Percentiles rank a stretch among this genome's conserved stretches.
Conservation (phyloP, 37 sponge, comb jelly and placozoan species). For the Cliona cf. orientalis region DNA sequence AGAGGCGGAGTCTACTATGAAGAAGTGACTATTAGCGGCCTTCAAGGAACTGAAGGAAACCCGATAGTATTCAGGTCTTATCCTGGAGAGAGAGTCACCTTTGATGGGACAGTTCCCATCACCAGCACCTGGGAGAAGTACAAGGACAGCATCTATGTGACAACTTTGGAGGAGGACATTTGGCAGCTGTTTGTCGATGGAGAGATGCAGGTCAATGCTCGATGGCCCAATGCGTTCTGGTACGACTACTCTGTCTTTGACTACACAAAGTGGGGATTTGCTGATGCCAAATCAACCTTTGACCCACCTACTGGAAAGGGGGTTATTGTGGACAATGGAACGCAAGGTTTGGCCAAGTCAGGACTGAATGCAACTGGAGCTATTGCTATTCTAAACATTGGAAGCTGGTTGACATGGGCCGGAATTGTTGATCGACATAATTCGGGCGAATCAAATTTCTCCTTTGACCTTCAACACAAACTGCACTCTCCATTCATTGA, state of each 20-base stretch:
- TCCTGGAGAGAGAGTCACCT: constrained; percentile 19
- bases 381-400: no score
- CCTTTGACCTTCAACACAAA: no score
- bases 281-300: constrained; percentile 25
- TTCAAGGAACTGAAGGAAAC: constrained; percentile 3
- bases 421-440: no score
- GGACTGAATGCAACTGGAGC: constrained; percentile 2
- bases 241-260: constrained; percentile 29
- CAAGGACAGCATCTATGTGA: constrained; percentile 4
- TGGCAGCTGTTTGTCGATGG: constrained; percentile 44
- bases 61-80: constrained; percentile 16
- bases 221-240: no score
- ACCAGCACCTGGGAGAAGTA: constrained; percentile 6
- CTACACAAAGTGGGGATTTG: constrained; percentile 24
- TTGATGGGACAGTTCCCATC: constrained; percentile 20
- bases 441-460: no score
- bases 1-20: constrained; percentile 27
- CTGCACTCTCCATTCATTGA: no score
- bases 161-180: background rate
- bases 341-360: no score
- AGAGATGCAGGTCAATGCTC: constrained; percentile 32
- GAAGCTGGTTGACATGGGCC: no score
- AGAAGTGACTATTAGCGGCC: background rate
- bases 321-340: constrained; percentile 37
- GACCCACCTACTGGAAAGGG: constrained; percentile 2